These are phyloP conservation scores for Notarius quadriscutis DNA, from an alignment of 2,113 vertebrate genomes.

Conservation along the genomic window DNA sequence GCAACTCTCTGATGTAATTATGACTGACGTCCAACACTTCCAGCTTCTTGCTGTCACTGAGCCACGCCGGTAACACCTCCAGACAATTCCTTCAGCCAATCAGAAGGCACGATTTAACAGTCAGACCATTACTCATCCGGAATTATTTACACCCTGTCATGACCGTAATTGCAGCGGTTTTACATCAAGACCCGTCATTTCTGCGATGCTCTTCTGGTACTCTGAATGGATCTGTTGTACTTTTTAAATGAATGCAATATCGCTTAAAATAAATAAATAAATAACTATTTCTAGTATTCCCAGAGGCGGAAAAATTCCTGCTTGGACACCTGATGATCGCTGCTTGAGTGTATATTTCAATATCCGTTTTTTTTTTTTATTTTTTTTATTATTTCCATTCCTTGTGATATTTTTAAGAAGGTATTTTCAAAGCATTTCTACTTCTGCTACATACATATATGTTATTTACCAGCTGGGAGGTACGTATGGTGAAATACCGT, in stretches of 20 bases:
- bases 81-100: slow-evolving; percentile 80
- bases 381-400: neutral
- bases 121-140: neutral
- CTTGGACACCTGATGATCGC: neutral
- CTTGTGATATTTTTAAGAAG: neutral
- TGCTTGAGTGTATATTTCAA: neutral
- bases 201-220: neutral
- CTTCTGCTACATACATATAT: too few relatives aligned
- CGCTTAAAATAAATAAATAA: neutral
- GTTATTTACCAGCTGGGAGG: too few relatives aligned
- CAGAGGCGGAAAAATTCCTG: neutral
- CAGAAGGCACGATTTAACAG: neutral
- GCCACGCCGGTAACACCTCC: slow-evolving; percentile 90
- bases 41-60: slow-evolving; percentile 89
- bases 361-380: neutral
- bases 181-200: neutral
- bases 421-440: too few relatives aligned
- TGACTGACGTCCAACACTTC: slow-evolving; percentile 92
- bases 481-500: too few relatives aligned
- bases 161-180: neutral
- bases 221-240: neutral
- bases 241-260: too few relatives aligned
- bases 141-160: neutral
- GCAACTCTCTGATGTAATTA: slow-evolving; percentile 89
- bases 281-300: too few relatives aligned